Evolutionary conservation across 2,888 invertebrate genomes (phyloP), one percentile per base, ranked within the genome.

Genomic region (Cancer borealis): DNA sequence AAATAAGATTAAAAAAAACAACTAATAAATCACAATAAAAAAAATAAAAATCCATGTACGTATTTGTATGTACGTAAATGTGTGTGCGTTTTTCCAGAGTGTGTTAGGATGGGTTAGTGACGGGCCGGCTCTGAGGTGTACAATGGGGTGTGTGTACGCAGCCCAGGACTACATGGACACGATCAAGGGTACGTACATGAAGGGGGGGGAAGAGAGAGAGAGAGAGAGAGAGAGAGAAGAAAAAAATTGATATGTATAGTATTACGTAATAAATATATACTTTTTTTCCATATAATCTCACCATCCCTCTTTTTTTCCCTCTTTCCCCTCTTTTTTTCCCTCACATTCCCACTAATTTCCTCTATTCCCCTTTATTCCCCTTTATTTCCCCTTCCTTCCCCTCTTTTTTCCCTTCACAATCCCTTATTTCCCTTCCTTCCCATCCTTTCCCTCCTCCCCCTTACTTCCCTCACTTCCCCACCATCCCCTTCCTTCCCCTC

Each of bases 91-190:
- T 14, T 91, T 92, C 14, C 94, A 95, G 93, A 79, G 92, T 8
- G 49, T 14, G 47, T 92, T 93, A 12, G 93, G 93, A 10, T 93
- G 94, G 93, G 84, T 66, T 66, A 89, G 66, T 49, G 95, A 92
- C 10, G 95, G 93, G 10, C 92, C 93, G 14, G 88, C 73, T 88
- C 91, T 94, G 46, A 14, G n/a, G 30, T 95, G 95, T 89, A 92
- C 95, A 3, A 92, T 95, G 92, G 95, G 95, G 1, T 95, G 95
- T 91, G 93, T 95, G n/a, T 95, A 93, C 26, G 95, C 93, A 0
- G 93, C 94, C 3, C 95, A 95, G 89, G 87, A 54, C 46, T 95
- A 95, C 95, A 66, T 95, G 39, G 54, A 91, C 45, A 47, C 91
- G 30, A 92, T 91, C 14, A 60, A 87, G 91, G 95, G 95, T 95